phyloP scores from a whole-genome alignment of 2,888 invertebrate genomes.

The Trissonchulus latispiculum region DNA sequence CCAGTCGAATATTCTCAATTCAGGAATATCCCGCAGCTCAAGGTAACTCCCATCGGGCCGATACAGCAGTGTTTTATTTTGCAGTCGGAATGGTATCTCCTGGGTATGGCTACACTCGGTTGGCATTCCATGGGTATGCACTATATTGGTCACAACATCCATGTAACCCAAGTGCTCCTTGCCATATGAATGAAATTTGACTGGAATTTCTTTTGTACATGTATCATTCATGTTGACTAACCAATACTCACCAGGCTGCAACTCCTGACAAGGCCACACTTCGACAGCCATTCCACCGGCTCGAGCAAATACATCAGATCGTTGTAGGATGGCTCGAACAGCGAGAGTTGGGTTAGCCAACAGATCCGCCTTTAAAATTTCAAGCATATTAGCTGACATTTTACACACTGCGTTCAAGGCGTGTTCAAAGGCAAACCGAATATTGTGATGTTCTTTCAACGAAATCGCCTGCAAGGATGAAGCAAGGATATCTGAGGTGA shows the following conservation, averaged over 20 bases:
- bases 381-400: background rate
- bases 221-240: background rate
- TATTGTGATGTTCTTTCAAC: background rate
- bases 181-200: background rate
- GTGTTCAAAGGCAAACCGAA: background rate
- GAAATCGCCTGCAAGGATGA: background rate
- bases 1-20: too few species aligned
- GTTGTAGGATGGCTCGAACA: background rate
- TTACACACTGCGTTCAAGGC: background rate
- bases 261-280: background rate
- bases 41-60: too few species aligned
- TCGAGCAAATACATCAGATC: background rate
- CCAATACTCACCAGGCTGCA: background rate
- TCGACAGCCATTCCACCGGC: background rate
- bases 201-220: too few species aligned
- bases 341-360: background rate
- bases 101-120: background rate
- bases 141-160: background rate
- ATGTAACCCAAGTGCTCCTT: background rate
- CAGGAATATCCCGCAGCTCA: too few species aligned
- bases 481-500: constrained; percentile 7
- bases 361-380: background rate
- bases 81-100: background rate
- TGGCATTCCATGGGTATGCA: background rate
- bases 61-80: background rate